Evolutionary conservation across 2,888 invertebrate genomes (phyloP).

Genomic region (Koerneria pararmatus): DNA sequence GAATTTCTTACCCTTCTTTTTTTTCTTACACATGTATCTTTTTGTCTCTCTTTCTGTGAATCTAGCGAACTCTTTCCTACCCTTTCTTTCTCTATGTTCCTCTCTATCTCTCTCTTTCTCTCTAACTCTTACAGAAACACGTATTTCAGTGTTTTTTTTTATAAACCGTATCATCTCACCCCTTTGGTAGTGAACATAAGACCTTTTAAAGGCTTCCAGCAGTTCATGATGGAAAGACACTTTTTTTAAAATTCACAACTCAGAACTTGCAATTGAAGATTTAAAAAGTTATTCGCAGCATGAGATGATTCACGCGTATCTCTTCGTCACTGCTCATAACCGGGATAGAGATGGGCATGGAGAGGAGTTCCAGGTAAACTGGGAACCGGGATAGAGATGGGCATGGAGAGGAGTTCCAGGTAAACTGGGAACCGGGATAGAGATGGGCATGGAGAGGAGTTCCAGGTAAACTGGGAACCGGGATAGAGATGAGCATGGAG

Average conservation of each 20-base stretch:
- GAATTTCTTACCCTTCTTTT: too few relatives aligned
- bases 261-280: background rate
- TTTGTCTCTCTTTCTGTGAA: too few relatives aligned
- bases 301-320: constrained; percentile 98
- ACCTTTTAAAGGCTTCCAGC: too few relatives aligned
- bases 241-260: too few relatives aligned
- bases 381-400: constrained; percentile 82
- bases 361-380: constrained; percentile 78
- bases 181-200: too few relatives aligned
- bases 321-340: constrained; percentile 81
- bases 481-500: constrained; percentile 90
- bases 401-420: constrained; percentile 87
- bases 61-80: too few relatives aligned
- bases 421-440: constrained; percentile 76
- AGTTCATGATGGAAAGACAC: too few relatives aligned
- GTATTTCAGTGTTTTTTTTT: background rate
- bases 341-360: constrained; percentile 88
- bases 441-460: constrained; percentile 91
- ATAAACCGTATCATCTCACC: background rate
- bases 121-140: background rate
- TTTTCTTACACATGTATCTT: too few relatives aligned
- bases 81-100: background rate
- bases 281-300: constrained; percentile 67
- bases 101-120: background rate
- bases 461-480: constrained; percentile 73